A percentile compares a stretch with the other conserved stretches of the same genome.
phyloP scores from a whole-genome alignment of 2,888 invertebrate species.

The Elysia crispata region DNA sequence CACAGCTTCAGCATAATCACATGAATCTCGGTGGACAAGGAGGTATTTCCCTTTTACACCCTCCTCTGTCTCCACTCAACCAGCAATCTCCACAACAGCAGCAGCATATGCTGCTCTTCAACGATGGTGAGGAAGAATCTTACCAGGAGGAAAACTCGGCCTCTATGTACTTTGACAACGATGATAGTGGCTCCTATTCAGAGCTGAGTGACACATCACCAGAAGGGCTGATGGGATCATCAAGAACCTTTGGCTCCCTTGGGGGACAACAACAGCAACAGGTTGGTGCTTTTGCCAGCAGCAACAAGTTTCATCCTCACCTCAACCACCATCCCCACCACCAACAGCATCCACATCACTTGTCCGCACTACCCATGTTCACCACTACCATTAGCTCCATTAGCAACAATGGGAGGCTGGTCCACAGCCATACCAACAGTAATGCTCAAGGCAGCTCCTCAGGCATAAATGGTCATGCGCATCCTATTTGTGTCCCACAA shows the following conservation, averaged over 20 bases:
- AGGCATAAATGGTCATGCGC: background rate
- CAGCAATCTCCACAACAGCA: constrained; percentile 7
- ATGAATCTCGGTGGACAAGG: constrained; percentile 18
- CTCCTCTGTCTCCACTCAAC: constrained; percentile 40
- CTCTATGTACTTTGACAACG: constrained; percentile 71
- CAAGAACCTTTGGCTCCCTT: too few species aligned
- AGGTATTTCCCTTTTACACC: constrained; percentile 40
- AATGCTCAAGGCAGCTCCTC: background rate
- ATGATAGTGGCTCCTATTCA: constrained; percentile 74
- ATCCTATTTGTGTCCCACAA: background rate
- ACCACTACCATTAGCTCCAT: constrained; percentile 19
- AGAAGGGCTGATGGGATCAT: constrained; percentile 15
- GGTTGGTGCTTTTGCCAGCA: too few species aligned
- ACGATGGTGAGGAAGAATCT: constrained; percentile 71
- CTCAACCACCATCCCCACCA: background rate
- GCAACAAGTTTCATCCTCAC: background rate
- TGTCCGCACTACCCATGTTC: constrained; percentile 34
- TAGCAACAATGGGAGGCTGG: background rate
- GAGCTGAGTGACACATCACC: constrained; percentile 76
- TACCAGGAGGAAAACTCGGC: constrained; percentile 65
- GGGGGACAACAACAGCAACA: too few species aligned
- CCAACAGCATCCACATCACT: constrained; percentile 9
- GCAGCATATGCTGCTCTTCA: constrained; percentile 69
- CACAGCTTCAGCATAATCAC: constrained; percentile 30
- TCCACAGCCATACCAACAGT: background rate